Base-by-base conservation (phyloP, 2,797 vertebrate genomes). In the Alosa sapidissima region DNA sequence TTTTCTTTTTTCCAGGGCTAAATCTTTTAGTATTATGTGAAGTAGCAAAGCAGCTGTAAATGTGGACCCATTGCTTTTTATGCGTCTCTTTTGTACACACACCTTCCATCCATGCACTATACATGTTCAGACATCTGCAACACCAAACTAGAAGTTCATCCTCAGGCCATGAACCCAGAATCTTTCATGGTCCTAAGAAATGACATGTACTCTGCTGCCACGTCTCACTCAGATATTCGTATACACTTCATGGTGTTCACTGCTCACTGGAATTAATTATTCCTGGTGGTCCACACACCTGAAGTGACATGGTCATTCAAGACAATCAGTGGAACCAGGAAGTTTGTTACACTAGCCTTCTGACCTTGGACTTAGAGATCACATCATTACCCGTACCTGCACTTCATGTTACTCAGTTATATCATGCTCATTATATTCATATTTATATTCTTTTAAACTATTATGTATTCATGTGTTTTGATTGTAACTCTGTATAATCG, bases 361-460 rank as follows among this genome's bases (percentile, higher is more conserved):
- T 45, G 72, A 2, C 41, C 41, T 16, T 78, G 72, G 72, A 78
- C 72, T 41, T 47, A 45, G 36, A 47, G 41, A 41, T 47, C 72
- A 78, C 72, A 78, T 78, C 36, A 13, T 72, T 14, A 16, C 65
- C 65, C 41, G 45, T 16, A 78, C 41, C 19, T 21, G 72, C 72
- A 78, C 72, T 45, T 47, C 72, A 78, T 68, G 11, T 78, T 78
- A 19, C 19, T 78, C 68, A 75, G 16, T 78, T 78, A 41, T 41
- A 41, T 41, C 41, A 65, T 75, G 68, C 68, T 36, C 41, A 75
- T 72, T 33, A 36, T 75, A 5, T 45, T 78, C 72, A 47, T 78
- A 78, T 78, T 78, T 78, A 78, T 47, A 47, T 47, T 78, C 72
- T 78, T 78, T 72, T 47, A 21, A 47, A 47, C 36, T 78, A 78